Evolutionary conservation across 1,140 invertebrate species (phyloP), one percentile per base, ranked within the genome.

Genomic region (Papilio helenus): DNA sequence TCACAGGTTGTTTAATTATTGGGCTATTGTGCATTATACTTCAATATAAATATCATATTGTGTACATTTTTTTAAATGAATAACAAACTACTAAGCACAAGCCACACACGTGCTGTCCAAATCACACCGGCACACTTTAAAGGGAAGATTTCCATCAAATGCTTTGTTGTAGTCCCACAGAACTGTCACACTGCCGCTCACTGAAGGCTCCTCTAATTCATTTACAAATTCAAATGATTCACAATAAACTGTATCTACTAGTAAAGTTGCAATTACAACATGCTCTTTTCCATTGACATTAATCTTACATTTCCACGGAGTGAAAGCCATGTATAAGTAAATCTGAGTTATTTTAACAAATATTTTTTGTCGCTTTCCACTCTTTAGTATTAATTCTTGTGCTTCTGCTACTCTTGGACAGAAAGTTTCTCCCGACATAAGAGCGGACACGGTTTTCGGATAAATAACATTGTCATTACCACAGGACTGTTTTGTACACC

Each of bases 261-360:
- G 12, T 26, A 92, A 78, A 10, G 86, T 72, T 7, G 90, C 92
- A 2, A 83, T 85, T 44, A 91, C 81, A 1, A 84, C 79, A 8
- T 76, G 79, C 39, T 89, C 84, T 65, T 86, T 85, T 14, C 79
- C 85, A 55, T 88, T 84, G 8, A 92, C 46, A 76, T 79, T 79
- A 71, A 93, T 85, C 82, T 85, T 89, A 77, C 90, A 93, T 81
- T 91, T 91, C 90, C 92, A 93, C 2, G 87, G 87, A 5, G 90
- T 93, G 26, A 91, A 93, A 0, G 90, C 90, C 92, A 93, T 93
- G 44, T 89, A 90, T 4, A 93, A 80, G 79, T 93, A 89, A 80
- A 93, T 90, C 81, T 93, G 90, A 9, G 90, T 91, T 76, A 93
- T 85, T 82, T 87, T 90, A 55, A 93, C 87, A 23, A 72, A 73